These are phyloP conservation scores for Drosophila arizonae DNA, from an alignment of 1,140 invertebrate genomes.

Conservation along the genomic window DNA sequence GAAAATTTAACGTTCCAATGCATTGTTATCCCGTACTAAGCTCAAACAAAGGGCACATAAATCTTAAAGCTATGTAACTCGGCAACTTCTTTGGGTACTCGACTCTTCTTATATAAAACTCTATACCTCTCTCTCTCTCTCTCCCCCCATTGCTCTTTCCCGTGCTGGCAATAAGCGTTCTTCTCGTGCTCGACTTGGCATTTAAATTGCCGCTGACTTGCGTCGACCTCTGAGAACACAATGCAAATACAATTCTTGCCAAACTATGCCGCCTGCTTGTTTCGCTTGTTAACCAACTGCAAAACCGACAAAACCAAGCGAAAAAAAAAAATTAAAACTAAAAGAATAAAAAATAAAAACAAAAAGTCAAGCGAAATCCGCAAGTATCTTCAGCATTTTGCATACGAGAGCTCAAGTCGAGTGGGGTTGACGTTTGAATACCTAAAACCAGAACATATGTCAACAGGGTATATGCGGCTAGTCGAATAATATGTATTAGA, in stretches of 20 bases:
- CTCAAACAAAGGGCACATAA: conserved; percentile 70
- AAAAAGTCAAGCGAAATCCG: conserved; percentile 36
- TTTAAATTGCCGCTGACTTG: conserved; percentile 71
- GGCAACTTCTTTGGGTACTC: conserved; percentile 8
- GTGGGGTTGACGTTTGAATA: conserved; percentile 40
- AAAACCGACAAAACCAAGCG: conserved; percentile 51
- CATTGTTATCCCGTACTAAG: conserved; percentile 60
- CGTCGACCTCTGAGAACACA: conserved; percentile 53
- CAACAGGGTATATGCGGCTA: conserved; percentile 3
- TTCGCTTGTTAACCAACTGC: conserved; percentile 49
- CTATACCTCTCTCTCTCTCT: conserved; percentile 14
- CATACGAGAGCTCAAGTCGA: conserved; percentile 59
- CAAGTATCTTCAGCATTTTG: conserved; percentile 53
- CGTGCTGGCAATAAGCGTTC: background rate
- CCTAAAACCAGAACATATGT: background rate
- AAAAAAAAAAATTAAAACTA: conserved; percentile 27
- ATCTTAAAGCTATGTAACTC: conserved; percentile 50
- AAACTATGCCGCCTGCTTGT: conserved; percentile 74
- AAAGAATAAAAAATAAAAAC: conserved; percentile 18
- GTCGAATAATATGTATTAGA: background rate
- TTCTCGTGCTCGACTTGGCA: conserved; percentile 57
- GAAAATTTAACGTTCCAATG: conserved; percentile 62
- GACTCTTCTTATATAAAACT: conserved; percentile 8
- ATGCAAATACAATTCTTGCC: conserved; percentile 53
- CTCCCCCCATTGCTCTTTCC: background rate